Base-by-base conservation (phyloP, 2,888 invertebrate genomes). In the Drosophila pegasa region DNA sequence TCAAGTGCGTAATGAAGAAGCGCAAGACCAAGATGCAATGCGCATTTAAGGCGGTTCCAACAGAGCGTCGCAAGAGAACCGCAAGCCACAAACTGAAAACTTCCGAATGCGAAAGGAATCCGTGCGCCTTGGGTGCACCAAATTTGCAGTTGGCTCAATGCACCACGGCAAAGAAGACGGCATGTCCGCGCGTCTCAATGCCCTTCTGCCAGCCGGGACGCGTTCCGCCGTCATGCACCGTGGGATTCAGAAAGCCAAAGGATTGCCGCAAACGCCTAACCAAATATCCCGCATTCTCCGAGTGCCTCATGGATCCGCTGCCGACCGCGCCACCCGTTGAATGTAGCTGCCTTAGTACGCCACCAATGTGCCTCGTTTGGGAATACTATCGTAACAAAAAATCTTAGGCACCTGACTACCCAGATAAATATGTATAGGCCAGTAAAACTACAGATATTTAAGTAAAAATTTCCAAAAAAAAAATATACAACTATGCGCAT, bases 271-370 rank as follows among this genome's bases (percentile, higher is more conserved):
- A 72, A 25, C 84, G 74, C 0, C 5, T 71, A 2, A 85, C 85
- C 4, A 86, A 86, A 6, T 85, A 85, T 16, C 88, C 88, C 0
- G 61, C 75, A 7, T 88, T 71, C 18, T 88, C 88, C 0, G 85
- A 85, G 45, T 85, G 88, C 16, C 43, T 73, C 0, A 60, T 64
- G 0, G 84, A 76, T 22, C 74, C 78, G 0, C 14, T 75, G 12
- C 80, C 80, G 45, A 66, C 0, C 3, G 14, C 59, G 0, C 67
- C 67, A 9, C 86, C 75, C 16, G 38, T 58, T 0, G 80, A 85
- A 31, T 88, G 84, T 52, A 71, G 68, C 14, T 85, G 88, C 51
- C 64, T 82, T 0, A 52, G 71, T 7, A 69, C 47, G 2, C 77
- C 80, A 1, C 69, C 78, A 9, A 86, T 88, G 87, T 85, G 84